A percentile compares a stretch with the other conserved stretches of the same genome.
Evolutionary conservation across 2,797 vertebrate genomes (phyloP).

Genomic region (Percopsis omiscomaycus): DNA sequence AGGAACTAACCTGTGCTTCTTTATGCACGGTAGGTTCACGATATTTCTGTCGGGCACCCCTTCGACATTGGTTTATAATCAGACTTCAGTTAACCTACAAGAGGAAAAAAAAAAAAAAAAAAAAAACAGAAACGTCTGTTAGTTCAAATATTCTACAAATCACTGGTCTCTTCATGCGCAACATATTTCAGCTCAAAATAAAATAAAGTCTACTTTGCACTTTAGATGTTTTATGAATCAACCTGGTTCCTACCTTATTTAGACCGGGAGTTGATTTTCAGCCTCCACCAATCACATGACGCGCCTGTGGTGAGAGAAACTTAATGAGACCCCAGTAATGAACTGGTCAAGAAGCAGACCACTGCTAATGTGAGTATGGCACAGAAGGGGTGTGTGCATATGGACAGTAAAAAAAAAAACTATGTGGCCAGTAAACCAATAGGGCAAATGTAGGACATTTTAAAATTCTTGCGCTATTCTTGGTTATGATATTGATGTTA

Average conservation of each 20-base stretch:
- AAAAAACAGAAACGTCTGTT: not conserved
- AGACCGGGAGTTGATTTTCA: slow-evolving; percentile 41
- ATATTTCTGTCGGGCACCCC: not conserved
- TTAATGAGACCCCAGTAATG: slow-evolving; percentile 60
- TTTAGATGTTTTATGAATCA: too few species aligned
- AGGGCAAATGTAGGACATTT: not conserved
- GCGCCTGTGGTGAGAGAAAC: slow-evolving; percentile 74
- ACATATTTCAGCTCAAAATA: not conserved
- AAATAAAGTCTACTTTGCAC: not conserved
- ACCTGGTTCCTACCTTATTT: slow-evolving; percentile 52
- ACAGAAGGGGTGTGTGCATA: slow-evolving; percentile 1
- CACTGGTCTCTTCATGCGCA: not conserved
- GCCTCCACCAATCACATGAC: slow-evolving; percentile 63
- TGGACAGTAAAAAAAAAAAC: slow-evolving; percentile 10
- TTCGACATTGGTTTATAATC: slow-evolving; percentile 26
- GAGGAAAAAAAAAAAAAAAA: not conserved
- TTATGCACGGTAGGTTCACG: not conserved
- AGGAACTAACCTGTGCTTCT: slow-evolving; percentile 19
- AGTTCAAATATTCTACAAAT: not conserved
- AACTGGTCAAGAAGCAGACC: slow-evolving; percentile 19
- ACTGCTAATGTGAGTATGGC: not conserved
- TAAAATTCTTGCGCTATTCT: not conserved
- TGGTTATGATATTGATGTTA: slow-evolving; percentile 16
- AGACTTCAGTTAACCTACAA: slow-evolving; percentile 54
- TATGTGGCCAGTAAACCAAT: too few species aligned